Percentiles rank a stretch among this genome's conserved stretches.
Evolutionary conservation across 2,797 vertebrate species (phyloP).

Genomic region (Phrynocephalus vlangalii): DNA sequence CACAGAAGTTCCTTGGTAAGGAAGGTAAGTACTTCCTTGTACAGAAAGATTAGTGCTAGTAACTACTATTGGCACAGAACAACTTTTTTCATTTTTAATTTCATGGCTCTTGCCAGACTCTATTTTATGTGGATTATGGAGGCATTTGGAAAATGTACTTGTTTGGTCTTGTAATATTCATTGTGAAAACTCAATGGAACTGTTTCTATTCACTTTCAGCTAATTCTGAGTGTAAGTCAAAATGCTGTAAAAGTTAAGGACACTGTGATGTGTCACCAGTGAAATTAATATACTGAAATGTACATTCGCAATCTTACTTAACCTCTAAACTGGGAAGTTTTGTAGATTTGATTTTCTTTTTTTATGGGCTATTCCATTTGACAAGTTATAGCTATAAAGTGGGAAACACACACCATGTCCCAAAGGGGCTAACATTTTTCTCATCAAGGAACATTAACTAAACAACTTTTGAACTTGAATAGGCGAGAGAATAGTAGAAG

Average conservation of each 20-base stretch:
- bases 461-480: constrained; percentile 37
- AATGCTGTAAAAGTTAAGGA: constrained; percentile 61
- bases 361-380: not conserved
- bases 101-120: not conserved
- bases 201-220: constrained; percentile 46
- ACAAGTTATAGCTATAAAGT: constrained; percentile 44
- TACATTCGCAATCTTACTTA: not conserved
- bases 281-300: constrained; percentile 28
- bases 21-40: not conserved
- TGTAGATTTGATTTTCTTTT: constrained; percentile 18
- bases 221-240: constrained; percentile 37
- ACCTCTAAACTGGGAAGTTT: constrained; percentile 12
- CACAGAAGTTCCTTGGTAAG: not conserved
- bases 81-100: not conserved
- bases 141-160: constrained; percentile 26
- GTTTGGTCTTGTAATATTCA: constrained; percentile 32
- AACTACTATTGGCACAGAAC: not conserved
- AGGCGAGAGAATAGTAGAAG: constrained; percentile 40
- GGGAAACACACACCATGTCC: constrained; percentile 64
- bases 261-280: constrained; percentile 18
- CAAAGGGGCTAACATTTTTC: constrained; percentile 25
- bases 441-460: constrained; percentile 47
- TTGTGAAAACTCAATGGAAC: not conserved
- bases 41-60: not conserved
- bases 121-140: constrained; percentile 23